A percentile compares a stretch with the other conserved stretches of the same genome.
Evolutionary conservation across 2,797 vertebrate species (phyloP).

Genomic region (Melanotaenia nigrans): DNA sequence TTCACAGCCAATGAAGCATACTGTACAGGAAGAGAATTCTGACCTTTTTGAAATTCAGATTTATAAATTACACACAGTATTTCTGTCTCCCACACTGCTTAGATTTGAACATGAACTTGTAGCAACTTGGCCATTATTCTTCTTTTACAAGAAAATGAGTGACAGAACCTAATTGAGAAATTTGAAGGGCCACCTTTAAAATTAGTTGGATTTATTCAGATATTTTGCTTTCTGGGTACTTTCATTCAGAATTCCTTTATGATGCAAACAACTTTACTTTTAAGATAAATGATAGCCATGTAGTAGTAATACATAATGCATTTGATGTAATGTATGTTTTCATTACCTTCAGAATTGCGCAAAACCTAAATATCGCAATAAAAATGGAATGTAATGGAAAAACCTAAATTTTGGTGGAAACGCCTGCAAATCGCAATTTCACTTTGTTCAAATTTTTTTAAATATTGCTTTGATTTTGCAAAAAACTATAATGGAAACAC

Average conservation of each 20-base stretch:
- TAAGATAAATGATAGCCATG: too few relatives aligned
- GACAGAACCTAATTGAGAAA: neutral
- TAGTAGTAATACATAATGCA: too few relatives aligned
- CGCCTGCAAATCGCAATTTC: too few relatives aligned
- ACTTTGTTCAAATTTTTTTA: too few relatives aligned
- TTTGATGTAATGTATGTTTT: too few relatives aligned
- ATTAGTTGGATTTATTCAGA: neutral
- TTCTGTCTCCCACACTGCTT: constrained; percentile 8
- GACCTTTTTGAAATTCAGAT: constrained; percentile 70
- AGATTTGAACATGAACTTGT: constrained; percentile 1
- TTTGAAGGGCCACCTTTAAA: constrained; percentile 3
- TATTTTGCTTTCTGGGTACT: neutral
- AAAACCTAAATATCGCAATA: too few relatives aligned
- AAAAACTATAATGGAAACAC: too few relatives aligned
- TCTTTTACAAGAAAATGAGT: neutral
- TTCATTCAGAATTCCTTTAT: neutral
- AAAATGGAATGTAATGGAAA: too few relatives aligned
- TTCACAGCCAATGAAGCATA: constrained; percentile 64
- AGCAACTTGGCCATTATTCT: constrained; percentile 13
- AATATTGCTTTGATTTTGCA: too few relatives aligned
- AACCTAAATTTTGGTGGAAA: too few relatives aligned
- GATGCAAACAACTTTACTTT: neutral
- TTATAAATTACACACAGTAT: constrained; percentile 35
- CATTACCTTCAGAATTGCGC: too few relatives aligned
- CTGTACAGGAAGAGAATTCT: constrained; percentile 54